Conservation (phyloP, 2,888 invertebrate species). For the Meganola albula region DNA sequence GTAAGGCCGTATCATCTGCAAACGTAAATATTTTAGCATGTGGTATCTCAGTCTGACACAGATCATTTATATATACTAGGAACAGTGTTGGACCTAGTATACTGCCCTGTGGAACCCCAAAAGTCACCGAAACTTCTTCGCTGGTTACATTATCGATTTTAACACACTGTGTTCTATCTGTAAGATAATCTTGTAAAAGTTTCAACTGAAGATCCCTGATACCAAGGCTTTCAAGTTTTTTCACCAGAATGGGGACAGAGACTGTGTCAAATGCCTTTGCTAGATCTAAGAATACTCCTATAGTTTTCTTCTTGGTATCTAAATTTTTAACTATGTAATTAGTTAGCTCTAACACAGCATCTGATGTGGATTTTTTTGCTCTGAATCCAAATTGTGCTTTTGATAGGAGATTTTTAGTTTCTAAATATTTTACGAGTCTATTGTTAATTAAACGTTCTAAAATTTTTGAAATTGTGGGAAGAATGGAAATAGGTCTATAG, state of each 20-base stretch:
- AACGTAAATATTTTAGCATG: conserved; percentile 6
- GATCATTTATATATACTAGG: neutral
- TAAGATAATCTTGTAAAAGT: conserved; percentile 3
- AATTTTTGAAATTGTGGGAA: neutral
- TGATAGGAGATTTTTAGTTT: neutral
- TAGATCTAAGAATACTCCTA: conserved; percentile 1
- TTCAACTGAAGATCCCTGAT: conserved; percentile 1
- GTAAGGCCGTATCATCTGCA: conserved; percentile 9
- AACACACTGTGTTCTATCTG: conserved; percentile 5
- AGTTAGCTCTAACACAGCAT: conserved; percentile 1
- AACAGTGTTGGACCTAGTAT: neutral
- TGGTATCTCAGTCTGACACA: neutral
- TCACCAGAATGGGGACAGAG: conserved; percentile 1
- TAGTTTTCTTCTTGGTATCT: neutral
- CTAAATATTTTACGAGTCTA: conserved; percentile 1
- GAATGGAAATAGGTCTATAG: too few species aligned
- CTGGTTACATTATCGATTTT: conserved; percentile 2
- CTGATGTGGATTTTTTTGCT: conserved; percentile 1
- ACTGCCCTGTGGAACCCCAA: conserved; percentile 2
- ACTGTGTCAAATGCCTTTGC: conserved; percentile 2
- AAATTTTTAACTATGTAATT: neutral
- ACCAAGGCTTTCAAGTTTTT: conserved; percentile 1
- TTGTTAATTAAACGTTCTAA: conserved; percentile 1
- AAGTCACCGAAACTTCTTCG: neutral
- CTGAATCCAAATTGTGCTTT: conserved; percentile 1